Evolutionary conservation across 2,888 invertebrate species (phyloP).

Genomic region (Platycheirus albimanus): DNA sequence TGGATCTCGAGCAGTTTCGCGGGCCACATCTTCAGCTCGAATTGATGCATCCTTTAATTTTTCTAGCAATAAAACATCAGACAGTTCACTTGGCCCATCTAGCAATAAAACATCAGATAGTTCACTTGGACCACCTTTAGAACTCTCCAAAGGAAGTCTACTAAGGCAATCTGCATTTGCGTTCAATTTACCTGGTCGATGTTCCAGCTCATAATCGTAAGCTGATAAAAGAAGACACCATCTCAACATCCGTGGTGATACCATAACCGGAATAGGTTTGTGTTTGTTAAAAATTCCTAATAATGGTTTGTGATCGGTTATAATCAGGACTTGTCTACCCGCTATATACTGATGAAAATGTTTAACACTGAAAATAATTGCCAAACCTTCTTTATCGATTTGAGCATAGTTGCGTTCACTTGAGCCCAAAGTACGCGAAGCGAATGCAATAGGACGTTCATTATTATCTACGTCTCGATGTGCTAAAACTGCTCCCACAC

Average conservation of each 20-base stretch:
- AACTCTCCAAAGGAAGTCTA: not conserved
- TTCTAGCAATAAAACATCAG: constrained; percentile 17
- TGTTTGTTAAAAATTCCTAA: constrained; percentile 28
- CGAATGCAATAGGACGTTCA: constrained; percentile 26
- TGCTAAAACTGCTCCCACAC: constrained; percentile 23
- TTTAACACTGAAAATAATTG: constrained; percentile 14
- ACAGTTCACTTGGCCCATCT: no score
- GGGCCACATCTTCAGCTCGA: constrained; percentile 3
- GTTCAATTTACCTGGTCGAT: constrained; percentile 9
- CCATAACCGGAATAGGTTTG: constrained; percentile 29
- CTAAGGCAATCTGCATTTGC: constrained; percentile 15
- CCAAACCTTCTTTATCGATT: constrained; percentile 26
- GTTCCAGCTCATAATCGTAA: constrained; percentile 27
- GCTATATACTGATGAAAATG: constrained; percentile 32
- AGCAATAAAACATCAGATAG: no score
- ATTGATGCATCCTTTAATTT: not conserved
- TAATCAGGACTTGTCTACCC: constrained; percentile 26
- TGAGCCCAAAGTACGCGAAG: constrained; percentile 9
- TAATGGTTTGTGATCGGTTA: constrained; percentile 32
- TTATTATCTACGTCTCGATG: constrained; percentile 23
- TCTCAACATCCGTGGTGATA: constrained; percentile 17
- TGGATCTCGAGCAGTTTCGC: not conserved
- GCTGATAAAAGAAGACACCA: constrained; percentile 23
- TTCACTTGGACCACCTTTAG: not conserved
- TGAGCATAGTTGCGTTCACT: constrained; percentile 19